Evolutionary conservation across 2,113 vertebrate species (phyloP), one percentile per base, ranked within the genome.

Genomic region (Rhinogobius similis): DNA sequence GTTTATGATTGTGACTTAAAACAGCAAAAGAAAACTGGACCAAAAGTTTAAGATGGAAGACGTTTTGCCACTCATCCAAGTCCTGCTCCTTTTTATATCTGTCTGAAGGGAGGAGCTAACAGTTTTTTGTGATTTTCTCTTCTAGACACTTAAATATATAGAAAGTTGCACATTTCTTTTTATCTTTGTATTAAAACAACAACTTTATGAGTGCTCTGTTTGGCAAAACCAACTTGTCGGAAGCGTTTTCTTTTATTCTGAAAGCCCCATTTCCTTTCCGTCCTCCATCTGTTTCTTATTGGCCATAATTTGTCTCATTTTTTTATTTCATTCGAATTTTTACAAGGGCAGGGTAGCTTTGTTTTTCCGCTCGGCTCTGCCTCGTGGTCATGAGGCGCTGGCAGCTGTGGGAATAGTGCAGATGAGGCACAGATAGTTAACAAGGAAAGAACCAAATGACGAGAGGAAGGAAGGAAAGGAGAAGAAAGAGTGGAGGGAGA

Each of bases 251-350:
- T 89, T 87, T 87, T 78, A 79, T 87, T 89, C 75, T 86, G 82
- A 78, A 91, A 89, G 81, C 86, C 82, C 84, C 79, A 83, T 72
- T 79, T 87, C 83, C 27, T 20, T n/a, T n/a, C n/a, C n/a, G n/a
- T n/a, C 27, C 50, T 12, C 63, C 87, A 91, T 92, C 87, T 92
- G 86, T 82, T 91, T 88, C 64, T 55, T 73, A 81, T 88, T 89
- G 70, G 77, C 81, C 86, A 83, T 86, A 79, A 91, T 87, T 87
- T 84, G 69, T 85, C 70, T 59, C 64, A 68, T 72, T 87, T 87
- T 81, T 85, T 77, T 48, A 59, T 27, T 12, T 69, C 70, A 62
- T 18, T 70, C 58, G 55, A 62, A 29, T 56, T 81, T 70, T 80
- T 64, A 87, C 81, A 78, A 82, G 78, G 62, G 68, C 80, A 68